Percentiles rank a stretch among this genome's conserved stretches.
Conservation (phyloP, 2,797 vertebrate genomes). For the Remorina albescens region DNA sequence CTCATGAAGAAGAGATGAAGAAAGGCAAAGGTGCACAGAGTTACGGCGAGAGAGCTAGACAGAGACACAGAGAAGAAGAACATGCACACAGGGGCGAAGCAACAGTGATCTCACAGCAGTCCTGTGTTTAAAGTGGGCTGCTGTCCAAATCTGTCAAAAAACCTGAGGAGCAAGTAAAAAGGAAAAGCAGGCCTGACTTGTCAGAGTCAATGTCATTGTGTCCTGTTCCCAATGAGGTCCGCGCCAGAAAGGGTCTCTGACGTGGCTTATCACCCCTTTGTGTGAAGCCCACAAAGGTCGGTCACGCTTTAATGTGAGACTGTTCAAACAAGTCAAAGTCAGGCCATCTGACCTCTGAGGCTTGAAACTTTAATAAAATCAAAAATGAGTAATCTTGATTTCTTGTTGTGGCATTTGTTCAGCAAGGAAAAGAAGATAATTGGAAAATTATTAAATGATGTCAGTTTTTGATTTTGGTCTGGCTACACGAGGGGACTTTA, state of each 20-base stretch:
- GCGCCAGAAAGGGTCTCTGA: constrained; percentile 51
- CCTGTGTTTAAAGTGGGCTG: constrained; percentile 72
- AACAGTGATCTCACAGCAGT: constrained; percentile 76
- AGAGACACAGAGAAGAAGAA: constrained; percentile 38
- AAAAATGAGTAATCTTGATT: constrained; percentile 17
- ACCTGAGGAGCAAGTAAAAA: constrained; percentile 50
- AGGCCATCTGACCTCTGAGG: constrained; percentile 42
- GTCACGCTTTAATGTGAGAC: constrained; percentile 48
- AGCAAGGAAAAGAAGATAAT: neutral
- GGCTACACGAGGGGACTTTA: constrained; percentile 8
- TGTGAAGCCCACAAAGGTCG: constrained; percentile 57
- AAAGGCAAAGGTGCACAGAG: constrained; percentile 31
- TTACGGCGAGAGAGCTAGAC: constrained; percentile 44
- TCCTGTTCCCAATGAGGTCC: constrained; percentile 52
- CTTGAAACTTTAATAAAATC: constrained; percentile 28
- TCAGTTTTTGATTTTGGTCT: constrained; percentile 10
- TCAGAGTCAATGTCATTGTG: constrained; percentile 60
- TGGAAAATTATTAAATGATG: constrained; percentile 10
- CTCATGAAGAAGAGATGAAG: constrained; percentile 44
- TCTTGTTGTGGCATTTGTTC: constrained; percentile 14
- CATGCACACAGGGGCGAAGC: constrained; percentile 53
- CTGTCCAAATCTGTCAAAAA: constrained; percentile 70
- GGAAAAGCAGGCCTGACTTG: constrained; percentile 57
- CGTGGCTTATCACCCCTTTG: constrained; percentile 54
- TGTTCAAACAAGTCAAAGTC: constrained; percentile 55